A percentile compares a stretch with the other conserved stretches of the same genome.
phyloP scores from a whole-genome alignment of 2,797 vertebrate genomes.

The Urophycis tenuis region DNA sequence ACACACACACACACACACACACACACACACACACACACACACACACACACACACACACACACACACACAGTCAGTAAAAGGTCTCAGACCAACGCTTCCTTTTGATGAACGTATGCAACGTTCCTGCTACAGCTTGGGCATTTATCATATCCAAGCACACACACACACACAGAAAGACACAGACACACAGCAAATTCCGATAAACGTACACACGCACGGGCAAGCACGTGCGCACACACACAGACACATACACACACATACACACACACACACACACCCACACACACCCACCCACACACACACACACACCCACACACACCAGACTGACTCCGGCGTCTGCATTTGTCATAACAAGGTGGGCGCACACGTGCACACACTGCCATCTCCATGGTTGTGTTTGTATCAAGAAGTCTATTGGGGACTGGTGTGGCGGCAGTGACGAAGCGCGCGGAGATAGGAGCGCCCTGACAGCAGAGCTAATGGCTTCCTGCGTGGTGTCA shows the following conservation, averaged over 20 bases:
- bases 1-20: conserved; percentile 6
- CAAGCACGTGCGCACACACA: background rate
- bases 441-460: background rate
- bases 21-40: background rate
- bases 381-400: background rate
- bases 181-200: too few relatives aligned
- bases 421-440: background rate
- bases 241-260: background rate
- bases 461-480: conserved; percentile 23
- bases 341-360: too few relatives aligned
- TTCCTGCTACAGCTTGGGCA: too few relatives aligned
- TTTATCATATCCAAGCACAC: background rate
- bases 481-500: conserved; percentile 35
- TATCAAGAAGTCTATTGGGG: background rate
- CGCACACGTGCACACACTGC: background rate
- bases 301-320: background rate
- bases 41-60: background rate
- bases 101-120: too few relatives aligned
- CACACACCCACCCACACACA: background rate
- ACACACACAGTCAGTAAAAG: background rate
- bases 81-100: background rate
- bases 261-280: background rate
- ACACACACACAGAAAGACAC: background rate
- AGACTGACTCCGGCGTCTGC: too few relatives aligned
- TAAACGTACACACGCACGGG: too few relatives aligned